These are phyloP conservation scores for Lepidochrysops patricia DNA, from an alignment of 2,888 invertebrate genomes.

Conservation along the genomic window DNA sequence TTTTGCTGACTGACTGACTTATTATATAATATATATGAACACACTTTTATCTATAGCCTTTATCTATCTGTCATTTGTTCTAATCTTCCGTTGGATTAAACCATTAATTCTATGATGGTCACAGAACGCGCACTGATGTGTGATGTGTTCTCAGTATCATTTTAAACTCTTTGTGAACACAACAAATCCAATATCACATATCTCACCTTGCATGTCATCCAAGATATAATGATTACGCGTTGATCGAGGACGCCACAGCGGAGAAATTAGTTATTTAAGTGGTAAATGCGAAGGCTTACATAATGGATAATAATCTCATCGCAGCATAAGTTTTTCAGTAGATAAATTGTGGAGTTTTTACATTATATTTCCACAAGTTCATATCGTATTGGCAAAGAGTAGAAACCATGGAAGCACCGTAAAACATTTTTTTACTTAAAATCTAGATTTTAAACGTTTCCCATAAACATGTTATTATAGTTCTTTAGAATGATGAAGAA, in stretches of 20 bases:
- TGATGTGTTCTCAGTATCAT: too few species aligned
- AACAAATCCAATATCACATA: conserved; percentile 52
- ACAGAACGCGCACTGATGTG: background rate
- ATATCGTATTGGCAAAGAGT: too few species aligned
- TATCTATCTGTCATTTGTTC: too few species aligned
- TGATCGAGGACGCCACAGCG: conserved; percentile 40
- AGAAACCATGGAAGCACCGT: too few species aligned
- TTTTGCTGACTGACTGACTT: too few species aligned
- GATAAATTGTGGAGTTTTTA: background rate
- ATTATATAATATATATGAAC: too few species aligned
- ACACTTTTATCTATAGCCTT: too few species aligned
- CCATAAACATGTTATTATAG: too few species aligned
- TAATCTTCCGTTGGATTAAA: too few species aligned
- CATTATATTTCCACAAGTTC: background rate
- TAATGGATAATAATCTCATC: background rate
- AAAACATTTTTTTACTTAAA: too few species aligned
- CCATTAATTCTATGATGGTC: background rate
- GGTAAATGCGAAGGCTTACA: background rate
- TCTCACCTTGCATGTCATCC: conserved; percentile 50
- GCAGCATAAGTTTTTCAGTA: background rate
- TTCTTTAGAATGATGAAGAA: too few species aligned
- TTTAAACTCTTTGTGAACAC: conserved; percentile 18
- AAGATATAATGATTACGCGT: conserved; percentile 38
- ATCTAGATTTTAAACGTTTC: too few species aligned
- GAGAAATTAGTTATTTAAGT: conserved; percentile 4